Evolutionary conservation across 30 jellyfish, hydroid and myxozoan genomes (phyloP).

Genomic region (Aurelia sp.): DNA sequence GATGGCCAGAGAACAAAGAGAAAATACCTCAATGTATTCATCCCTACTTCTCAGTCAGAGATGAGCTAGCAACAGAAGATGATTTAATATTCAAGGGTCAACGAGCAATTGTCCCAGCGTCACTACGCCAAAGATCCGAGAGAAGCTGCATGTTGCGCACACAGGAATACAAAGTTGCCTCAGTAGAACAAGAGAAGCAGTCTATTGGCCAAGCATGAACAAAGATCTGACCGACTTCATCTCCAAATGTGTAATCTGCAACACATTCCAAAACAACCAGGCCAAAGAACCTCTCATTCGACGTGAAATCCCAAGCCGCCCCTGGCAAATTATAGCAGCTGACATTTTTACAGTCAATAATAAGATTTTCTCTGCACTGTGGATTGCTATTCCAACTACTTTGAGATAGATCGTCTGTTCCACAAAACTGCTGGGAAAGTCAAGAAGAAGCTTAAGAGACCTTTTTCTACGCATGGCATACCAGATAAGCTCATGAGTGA

Average conservation of each 20-base stretch:
- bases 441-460: slow-evolving; percentile 19
- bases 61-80: too few species aligned
- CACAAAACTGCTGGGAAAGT: neutral
- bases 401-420: too few species aligned
- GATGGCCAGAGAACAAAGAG: too few species aligned
- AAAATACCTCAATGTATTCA: too few species aligned
- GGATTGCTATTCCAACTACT: neutral
- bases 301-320: too few species aligned
- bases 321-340: neutral
- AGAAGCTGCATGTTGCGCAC: slow-evolving; percentile 13
- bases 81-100: neutral
- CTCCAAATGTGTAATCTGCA: too few species aligned
- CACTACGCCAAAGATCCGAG: slow-evolving; percentile 14
- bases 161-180: slow-evolving; percentile 54
- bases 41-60: too few species aligned
- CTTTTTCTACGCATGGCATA: slow-evolving; percentile 40
- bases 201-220: slow-evolving; percentile 70
- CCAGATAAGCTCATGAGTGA: slow-evolving; percentile 50
- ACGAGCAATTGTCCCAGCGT: neutral
- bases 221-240: slow-evolving; percentile 9
- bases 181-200: slow-evolving; percentile 42
- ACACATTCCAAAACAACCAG: too few species aligned
- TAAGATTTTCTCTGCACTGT: slow-evolving; percentile 14
- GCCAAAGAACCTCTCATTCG: neutral
- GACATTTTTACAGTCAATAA: slow-evolving; percentile 49